phyloP scores from a whole-genome alignment of 2,113 vertebrate species.

The Scomber scombrus region DNA sequence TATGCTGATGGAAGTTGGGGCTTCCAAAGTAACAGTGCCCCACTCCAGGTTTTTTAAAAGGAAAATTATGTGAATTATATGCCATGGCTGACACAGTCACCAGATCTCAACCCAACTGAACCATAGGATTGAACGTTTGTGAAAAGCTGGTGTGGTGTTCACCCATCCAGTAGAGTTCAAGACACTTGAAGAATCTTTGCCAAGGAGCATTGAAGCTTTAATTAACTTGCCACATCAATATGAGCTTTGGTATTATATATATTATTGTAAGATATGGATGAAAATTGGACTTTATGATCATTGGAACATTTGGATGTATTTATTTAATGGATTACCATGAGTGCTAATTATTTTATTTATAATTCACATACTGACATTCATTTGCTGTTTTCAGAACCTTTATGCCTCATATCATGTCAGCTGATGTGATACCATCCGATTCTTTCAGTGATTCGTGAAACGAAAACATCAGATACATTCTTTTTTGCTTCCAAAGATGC shows the following conservation, averaged over 20 bases:
- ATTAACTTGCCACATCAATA: no score
- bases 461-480: background rate
- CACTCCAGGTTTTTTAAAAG: no score
- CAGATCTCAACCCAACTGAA: no score
- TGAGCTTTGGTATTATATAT: background rate
- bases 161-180: no score
- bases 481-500: background rate
- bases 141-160: no score
- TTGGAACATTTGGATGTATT: background rate
- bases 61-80: no score
- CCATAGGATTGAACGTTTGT: no score
- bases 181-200: no score
- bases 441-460: background rate
- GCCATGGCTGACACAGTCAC: no score
- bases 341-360: background rate
- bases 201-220: no score
- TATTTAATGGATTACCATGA: background rate
- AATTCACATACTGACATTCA: background rate
- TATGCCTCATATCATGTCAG: background rate
- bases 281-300: background rate
- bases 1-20: no score
- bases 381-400: background rate
- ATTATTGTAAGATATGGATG: background rate
- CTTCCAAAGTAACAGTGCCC: no score
- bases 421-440: background rate